Conservation (phyloP, 2,113 vertebrate genomes). For the Dipodomys spectabilis region DNA sequence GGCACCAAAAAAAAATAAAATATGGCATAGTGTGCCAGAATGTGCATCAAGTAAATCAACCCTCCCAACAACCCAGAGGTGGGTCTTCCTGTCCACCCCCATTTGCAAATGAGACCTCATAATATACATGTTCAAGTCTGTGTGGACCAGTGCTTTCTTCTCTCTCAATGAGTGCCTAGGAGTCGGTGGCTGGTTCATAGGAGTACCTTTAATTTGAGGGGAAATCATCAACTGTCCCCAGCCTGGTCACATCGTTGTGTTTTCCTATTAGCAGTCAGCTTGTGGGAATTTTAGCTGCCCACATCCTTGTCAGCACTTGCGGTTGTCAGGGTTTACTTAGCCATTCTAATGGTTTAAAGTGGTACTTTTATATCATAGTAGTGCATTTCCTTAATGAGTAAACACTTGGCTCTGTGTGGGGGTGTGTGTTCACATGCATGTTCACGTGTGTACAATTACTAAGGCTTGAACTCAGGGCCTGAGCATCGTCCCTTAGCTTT, state of each 20-base stretch:
- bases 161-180: background rate
- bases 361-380: accelerated
- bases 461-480: background rate
- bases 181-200: background rate
- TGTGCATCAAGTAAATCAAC: too few species aligned
- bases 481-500: too few species aligned
- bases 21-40: too few species aligned
- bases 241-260: accelerated
- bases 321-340: background rate
- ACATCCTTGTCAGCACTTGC: background rate
- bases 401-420: background rate
- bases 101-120: background rate
- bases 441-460: background rate
- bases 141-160: background rate
- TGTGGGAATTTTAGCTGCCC: background rate
- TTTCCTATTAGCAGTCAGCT: background rate
- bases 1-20: too few species aligned
- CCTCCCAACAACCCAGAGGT: background rate
- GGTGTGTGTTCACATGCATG: background rate
- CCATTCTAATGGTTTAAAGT: background rate
- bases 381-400: background rate
- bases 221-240: too few species aligned
- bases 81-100: background rate
- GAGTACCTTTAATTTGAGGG: too few species aligned
- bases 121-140: background rate